Evolutionary conservation across 2,113 vertebrate genomes (phyloP).

Genomic region (Laticauda laticaudata): DNA sequence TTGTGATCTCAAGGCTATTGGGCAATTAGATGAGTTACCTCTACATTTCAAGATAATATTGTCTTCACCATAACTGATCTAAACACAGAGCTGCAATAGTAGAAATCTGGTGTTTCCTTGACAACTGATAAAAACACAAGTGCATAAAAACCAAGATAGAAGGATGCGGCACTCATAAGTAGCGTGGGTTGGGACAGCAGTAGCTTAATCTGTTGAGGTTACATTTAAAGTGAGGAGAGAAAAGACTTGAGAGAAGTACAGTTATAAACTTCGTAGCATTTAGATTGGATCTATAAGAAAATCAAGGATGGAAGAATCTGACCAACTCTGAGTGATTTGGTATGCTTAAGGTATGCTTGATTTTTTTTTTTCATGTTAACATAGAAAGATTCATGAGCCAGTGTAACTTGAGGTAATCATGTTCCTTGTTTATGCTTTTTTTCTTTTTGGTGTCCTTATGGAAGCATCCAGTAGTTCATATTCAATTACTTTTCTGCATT

Average conservation of each 20-base stretch:
- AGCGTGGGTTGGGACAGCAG: neutral
- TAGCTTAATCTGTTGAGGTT: neutral
- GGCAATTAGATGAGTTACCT: slow-evolving; percentile 36
- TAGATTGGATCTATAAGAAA: neutral
- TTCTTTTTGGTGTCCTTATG: neutral
- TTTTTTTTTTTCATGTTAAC: neutral
- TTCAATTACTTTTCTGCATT: neutral
- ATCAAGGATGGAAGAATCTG: neutral
- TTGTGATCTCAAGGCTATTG: neutral
- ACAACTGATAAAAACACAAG: slow-evolving; percentile 60
- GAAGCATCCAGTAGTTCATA: neutral
- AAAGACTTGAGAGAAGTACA: neutral
- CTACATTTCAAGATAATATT: slow-evolving; percentile 46
- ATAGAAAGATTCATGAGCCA: neutral
- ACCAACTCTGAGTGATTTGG: neutral
- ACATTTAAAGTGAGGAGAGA: neutral
- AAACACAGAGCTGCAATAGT: slow-evolving; percentile 47
- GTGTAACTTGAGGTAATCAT: neutral
- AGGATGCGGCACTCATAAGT: slow-evolving; percentile 12
- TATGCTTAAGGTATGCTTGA: slow-evolving; percentile 8
- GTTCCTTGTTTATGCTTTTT: neutral
- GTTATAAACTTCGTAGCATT: neutral
- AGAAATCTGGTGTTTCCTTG: slow-evolving; percentile 66
- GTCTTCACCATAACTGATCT: slow-evolving; percentile 55
- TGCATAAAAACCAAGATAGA: slow-evolving; percentile 29